These are phyloP conservation scores for Calyptomena viridis DNA, from an alignment of 2,113 vertebrate species.

Conservation along the genomic window DNA sequence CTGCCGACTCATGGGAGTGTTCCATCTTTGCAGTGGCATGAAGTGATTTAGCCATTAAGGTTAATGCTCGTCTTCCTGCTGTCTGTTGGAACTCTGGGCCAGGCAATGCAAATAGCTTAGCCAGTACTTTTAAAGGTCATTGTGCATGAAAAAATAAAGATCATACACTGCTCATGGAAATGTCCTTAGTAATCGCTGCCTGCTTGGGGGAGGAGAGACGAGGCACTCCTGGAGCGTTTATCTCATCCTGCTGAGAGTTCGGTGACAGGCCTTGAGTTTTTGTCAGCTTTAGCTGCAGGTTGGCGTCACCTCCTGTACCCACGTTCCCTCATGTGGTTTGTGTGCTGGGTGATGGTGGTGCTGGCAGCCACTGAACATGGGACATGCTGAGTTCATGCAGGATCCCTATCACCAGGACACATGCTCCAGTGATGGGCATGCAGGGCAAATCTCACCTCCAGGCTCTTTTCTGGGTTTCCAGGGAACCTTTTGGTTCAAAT, in stretches of 20 bases:
- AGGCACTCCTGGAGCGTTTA: conserved; percentile 13
- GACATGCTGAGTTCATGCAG: background rate
- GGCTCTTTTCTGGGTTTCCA: background rate
- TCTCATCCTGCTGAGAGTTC: background rate
- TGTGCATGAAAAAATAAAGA: conserved; percentile 66
- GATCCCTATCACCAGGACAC: background rate
- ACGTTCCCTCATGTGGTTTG: accelerated
- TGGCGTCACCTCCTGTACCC: background rate
- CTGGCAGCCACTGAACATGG: accelerated
- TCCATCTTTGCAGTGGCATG: conserved; percentile 55
- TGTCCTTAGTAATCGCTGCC: conserved; percentile 67
- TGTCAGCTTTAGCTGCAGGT: background rate
- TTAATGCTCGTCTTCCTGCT: conserved; percentile 75
- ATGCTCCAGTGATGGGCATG: accelerated
- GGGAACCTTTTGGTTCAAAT: background rate
- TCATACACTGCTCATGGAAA: conserved; percentile 64
- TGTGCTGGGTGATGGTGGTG: background rate
- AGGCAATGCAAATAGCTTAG: conserved; percentile 79
- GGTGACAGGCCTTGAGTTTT: background rate
- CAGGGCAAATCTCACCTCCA: background rate
- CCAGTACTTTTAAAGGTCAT: conserved; percentile 80
- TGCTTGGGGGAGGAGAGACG: conserved; percentile 23
- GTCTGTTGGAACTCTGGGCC: conserved; percentile 68
- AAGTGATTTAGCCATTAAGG: conserved; percentile 77
- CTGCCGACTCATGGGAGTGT: conserved; percentile 22